Evolutionary conservation across 1,140 invertebrate genomes (phyloP).

Genomic region (Drosophila aff.): DNA sequence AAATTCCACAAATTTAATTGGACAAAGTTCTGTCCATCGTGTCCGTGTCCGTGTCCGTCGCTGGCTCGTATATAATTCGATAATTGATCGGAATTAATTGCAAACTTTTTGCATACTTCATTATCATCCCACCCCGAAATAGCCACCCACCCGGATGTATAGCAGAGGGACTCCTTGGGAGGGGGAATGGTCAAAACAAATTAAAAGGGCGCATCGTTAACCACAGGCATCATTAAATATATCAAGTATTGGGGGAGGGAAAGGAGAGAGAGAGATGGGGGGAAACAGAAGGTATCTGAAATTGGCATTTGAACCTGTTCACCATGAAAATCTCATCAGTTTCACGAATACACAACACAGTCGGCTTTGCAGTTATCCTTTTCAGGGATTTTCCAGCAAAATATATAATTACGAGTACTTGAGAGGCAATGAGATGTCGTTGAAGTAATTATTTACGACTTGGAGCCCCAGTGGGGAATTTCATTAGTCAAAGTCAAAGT

Average conservation of each 20-base stretch:
- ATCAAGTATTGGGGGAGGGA: background rate
- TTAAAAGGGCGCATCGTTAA: constrained; percentile 43
- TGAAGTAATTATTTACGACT: constrained; percentile 62
- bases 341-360: background rate
- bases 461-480: constrained; percentile 44
- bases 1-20: constrained; percentile 45
- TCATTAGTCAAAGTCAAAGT: constrained; percentile 71
- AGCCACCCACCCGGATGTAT: background rate
- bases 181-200: constrained; percentile 11
- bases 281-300: constrained; percentile 5
- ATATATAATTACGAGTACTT: background rate
- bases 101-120: constrained; percentile 44
- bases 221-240: constrained; percentile 48
- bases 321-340: constrained; percentile 10
- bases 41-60: background rate
- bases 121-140: constrained; percentile 14
- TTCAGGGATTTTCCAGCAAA: background rate
- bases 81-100: constrained; percentile 50
- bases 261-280: background rate
- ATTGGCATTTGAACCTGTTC: constrained; percentile 41
- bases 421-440: constrained; percentile 3
- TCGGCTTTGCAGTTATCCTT: constrained; percentile 3
- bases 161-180: no score
- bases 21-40: constrained; percentile 18
- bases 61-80: constrained; percentile 32